Conservation (phyloP, 2,113 vertebrate species). For the Osmerus mordax region DNA sequence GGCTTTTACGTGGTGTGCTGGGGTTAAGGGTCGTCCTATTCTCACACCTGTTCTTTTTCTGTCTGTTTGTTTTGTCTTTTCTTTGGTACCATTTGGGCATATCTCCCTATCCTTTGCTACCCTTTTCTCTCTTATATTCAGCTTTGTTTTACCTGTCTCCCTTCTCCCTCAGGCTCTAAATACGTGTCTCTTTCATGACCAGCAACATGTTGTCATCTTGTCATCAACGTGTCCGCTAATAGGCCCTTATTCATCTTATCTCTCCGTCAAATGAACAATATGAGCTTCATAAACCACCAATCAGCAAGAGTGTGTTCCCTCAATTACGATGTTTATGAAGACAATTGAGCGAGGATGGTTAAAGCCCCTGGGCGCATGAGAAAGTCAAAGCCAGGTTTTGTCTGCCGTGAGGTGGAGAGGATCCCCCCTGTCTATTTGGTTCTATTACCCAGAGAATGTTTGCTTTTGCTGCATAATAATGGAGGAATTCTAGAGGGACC, state of each 20-base stretch:
- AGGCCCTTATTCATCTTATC: slow-evolving; percentile 14
- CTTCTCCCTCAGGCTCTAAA: too few species aligned
- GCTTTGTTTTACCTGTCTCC: too few species aligned
- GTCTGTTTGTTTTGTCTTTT: too few species aligned
- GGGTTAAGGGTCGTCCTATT: too few species aligned
- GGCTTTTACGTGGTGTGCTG: too few species aligned
- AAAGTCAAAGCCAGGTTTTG: slow-evolving; percentile 27
- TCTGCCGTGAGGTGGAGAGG: slow-evolving; percentile 22
- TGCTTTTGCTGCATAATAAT: slow-evolving; percentile 53
- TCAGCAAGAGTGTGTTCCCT: background rate
- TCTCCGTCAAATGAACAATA: background rate
- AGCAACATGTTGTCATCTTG: background rate
- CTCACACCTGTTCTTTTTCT: too few species aligned
- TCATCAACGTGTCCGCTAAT: slow-evolving; percentile 8
- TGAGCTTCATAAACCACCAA: background rate
- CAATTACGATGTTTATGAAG: slow-evolving; percentile 43
- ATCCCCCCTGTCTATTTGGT: slow-evolving; percentile 40
- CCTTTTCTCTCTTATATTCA: too few species aligned
- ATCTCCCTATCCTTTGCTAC: too few species aligned
- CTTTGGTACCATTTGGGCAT: too few species aligned
- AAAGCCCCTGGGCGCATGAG: slow-evolving; percentile 3
- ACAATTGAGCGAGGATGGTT: slow-evolving; percentile 25
- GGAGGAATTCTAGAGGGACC: slow-evolving; percentile 42
- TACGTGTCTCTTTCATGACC: background rate
- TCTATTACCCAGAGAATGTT: slow-evolving; percentile 43